phyloP scores from a whole-genome alignment of 1,140 invertebrate genomes.

The Caenorhabditis inopinata region DNA sequence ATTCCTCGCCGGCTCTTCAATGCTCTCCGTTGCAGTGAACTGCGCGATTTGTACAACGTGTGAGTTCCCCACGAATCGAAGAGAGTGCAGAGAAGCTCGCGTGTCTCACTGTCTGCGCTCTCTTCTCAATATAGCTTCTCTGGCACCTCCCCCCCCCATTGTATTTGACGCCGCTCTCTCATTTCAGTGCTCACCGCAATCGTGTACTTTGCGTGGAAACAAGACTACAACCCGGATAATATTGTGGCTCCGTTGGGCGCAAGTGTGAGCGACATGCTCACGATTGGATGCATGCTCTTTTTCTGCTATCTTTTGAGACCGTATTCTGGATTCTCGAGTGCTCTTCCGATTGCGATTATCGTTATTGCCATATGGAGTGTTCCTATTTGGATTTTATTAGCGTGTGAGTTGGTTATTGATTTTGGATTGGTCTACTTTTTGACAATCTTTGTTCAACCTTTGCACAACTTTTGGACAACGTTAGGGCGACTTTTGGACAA shows the following conservation, averaged over 20 bases:
- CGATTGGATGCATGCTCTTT: constrained; percentile 1
- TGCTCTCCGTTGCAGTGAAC: not conserved
- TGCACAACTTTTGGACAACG: too few species aligned
- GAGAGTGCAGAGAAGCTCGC: too few species aligned
- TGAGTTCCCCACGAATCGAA: too few species aligned
- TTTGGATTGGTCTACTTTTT: too few species aligned
- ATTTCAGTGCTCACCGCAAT: not conserved
- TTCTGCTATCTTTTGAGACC: constrained; percentile 6
- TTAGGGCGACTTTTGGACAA: too few species aligned
- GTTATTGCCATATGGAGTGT: not conserved
- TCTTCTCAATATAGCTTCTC: not conserved
- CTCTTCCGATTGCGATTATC: not conserved
- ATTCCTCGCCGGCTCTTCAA: not conserved
- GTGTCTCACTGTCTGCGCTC: not conserved
- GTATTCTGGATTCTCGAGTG: constrained; percentile 2
- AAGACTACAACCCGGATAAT: not conserved
- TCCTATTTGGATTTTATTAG: not conserved
- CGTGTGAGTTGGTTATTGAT: too few species aligned
- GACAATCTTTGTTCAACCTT: too few species aligned
- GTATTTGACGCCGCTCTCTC: too few species aligned
- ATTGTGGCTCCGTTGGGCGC: not conserved
- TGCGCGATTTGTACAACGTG: not conserved
- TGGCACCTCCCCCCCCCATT: too few species aligned
- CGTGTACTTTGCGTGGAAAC: constrained; percentile 3
- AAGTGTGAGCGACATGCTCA: not conserved